Evolutionary conservation across 2,888 invertebrate species (phyloP).

Genomic region (Synergus gifuensis): DNA sequence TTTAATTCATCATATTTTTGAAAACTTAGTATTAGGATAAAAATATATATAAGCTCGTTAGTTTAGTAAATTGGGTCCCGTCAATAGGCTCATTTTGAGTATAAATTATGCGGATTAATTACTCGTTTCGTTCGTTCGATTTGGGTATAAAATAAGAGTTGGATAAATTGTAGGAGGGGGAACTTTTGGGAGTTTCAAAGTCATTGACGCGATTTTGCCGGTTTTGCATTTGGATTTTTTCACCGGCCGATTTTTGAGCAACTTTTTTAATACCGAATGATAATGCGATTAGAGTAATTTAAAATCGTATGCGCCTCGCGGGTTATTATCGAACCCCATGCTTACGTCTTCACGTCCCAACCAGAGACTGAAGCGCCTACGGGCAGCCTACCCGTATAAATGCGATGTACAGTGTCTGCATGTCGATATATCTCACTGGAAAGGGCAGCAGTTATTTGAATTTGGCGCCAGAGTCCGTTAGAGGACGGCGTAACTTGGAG

Average conservation of each 20-base stretch:
- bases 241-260: conserved; percentile 37
- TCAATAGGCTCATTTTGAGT: background rate
- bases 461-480: conserved; percentile 22
- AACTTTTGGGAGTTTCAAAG: conserved; percentile 15
- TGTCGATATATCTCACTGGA: conserved; percentile 29
- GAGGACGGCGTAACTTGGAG: background rate
- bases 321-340: conserved; percentile 65
- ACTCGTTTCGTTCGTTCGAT: conserved; percentile 5
- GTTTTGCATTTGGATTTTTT: conserved; percentile 32
- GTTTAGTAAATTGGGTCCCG: conserved; percentile 4
- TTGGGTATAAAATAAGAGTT: background rate
- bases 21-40: background rate
- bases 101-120: background rate
- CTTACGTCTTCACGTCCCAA: conserved; percentile 71
- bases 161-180: background rate
- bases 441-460: conserved; percentile 19
- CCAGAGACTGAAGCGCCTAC: conserved; percentile 73
- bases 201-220: conserved; percentile 27
- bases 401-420: conserved; percentile 58
- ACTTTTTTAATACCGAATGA: background rate
- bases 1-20: background rate
- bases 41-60: conserved; percentile 10
- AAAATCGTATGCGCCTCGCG: conserved; percentile 60
- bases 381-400: conserved; percentile 71
- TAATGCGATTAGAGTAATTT: conserved; percentile 39